Evolutionary conservation across 2,113 vertebrate species (phyloP).

Genomic region (Speoplatyrhinus poulsoni): DNA sequence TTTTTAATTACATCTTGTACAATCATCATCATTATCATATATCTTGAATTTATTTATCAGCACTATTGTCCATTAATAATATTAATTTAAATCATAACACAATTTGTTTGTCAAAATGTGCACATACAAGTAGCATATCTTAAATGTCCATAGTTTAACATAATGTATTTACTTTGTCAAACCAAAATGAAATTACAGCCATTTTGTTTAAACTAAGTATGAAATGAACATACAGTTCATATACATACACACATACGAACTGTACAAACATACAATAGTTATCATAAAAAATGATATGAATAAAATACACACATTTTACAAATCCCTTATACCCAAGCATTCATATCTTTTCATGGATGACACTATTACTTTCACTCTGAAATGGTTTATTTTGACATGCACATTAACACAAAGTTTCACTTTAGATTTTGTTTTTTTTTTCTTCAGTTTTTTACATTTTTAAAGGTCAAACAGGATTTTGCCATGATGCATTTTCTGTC

Average conservation of each 20-base stretch:
- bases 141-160: slow-evolving; percentile 75
- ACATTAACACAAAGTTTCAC: slow-evolving; percentile 75
- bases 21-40: slow-evolving; percentile 72
- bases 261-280: slow-evolving; percentile 58
- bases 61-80: slow-evolving; percentile 71
- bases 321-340: slow-evolving; percentile 73
- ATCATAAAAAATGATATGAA: slow-evolving; percentile 82
- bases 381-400: slow-evolving; percentile 73
- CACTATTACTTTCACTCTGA: slow-evolving; percentile 72
- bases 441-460: slow-evolving; percentile 45
- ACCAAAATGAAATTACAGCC: slow-evolving; percentile 77
- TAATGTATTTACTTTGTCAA: slow-evolving; percentile 75
- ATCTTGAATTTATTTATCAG: slow-evolving; percentile 74
- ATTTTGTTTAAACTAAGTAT: slow-evolving; percentile 75
- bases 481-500: slow-evolving; percentile 69
- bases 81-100: slow-evolving; percentile 79
- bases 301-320: slow-evolving; percentile 83
- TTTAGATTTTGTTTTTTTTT: slow-evolving; percentile 26
- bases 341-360: slow-evolving; percentile 67
- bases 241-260: slow-evolving; percentile 66
- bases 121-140: slow-evolving; percentile 83
- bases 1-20: slow-evolving; percentile 78
- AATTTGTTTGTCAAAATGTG: slow-evolving; percentile 77
- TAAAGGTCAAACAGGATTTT: slow-evolving; percentile 58
- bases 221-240: slow-evolving; percentile 81